phyloP scores from a whole-genome alignment of 2,113 vertebrate genomes.

The Heterocephalus glaber region DNA sequence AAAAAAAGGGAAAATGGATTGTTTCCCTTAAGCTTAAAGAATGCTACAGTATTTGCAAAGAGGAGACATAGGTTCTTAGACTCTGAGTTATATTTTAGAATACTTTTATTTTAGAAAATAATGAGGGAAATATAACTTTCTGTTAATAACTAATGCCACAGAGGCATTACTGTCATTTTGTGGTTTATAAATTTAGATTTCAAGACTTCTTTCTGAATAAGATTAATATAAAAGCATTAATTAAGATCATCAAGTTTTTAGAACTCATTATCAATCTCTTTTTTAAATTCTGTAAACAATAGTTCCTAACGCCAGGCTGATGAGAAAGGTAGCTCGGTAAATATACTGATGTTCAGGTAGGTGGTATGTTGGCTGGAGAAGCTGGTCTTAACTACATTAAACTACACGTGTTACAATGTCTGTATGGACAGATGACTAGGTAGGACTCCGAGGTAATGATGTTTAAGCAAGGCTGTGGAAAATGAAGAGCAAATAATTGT shows the following conservation, averaged over 20 bases:
- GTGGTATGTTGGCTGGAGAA: background rate
- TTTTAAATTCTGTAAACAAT: background rate
- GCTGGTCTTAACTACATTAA: background rate
- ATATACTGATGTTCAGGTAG: background rate
- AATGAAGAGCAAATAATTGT: background rate
- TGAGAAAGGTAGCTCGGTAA: background rate
- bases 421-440: accelerated
- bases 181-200: background rate
- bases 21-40: background rate
- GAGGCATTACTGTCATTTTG: background rate
- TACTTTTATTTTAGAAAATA: background rate
- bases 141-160: background rate
- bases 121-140: background rate
- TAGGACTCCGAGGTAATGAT: background rate
- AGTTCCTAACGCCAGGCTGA: background rate
- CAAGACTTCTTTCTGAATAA: background rate
- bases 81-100: background rate
- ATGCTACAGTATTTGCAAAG: background rate
- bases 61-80: background rate
- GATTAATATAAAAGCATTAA: background rate
- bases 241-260: background rate
- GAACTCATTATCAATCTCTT: background rate
- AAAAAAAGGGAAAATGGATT: background rate
- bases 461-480: background rate
- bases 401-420: background rate